These are phyloP conservation scores for Vireo griseus DNA, from an alignment of 2,797 vertebrate genomes.

Conservation along the genomic window DNA sequence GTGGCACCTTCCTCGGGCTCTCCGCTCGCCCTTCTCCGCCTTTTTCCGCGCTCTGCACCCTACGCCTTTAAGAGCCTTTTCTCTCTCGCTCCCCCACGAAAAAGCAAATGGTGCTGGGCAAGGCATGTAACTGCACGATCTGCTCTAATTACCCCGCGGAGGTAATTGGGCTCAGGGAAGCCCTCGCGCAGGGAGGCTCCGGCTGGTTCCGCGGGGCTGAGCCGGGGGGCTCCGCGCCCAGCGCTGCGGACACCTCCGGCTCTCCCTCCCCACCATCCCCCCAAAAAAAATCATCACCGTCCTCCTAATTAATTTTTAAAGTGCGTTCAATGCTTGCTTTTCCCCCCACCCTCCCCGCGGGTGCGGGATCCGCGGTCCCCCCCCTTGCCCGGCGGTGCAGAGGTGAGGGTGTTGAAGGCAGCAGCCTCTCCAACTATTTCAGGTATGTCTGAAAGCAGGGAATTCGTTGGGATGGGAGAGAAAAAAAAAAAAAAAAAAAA, in stretches of 20 bases:
- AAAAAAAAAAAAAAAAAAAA: background rate
- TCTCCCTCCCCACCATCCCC: background rate
- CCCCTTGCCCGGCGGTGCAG: background rate
- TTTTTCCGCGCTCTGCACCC: background rate
- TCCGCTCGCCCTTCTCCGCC: accelerated
- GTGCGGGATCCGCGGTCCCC: background rate
- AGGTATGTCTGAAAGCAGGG: conserved; percentile 63
- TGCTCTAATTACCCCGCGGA: conserved; percentile 51
- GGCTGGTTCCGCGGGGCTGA: background rate
- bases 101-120: conserved; percentile 43
- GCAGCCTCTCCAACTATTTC: conserved; percentile 52
- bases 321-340: background rate
- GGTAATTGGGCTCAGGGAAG: conserved; percentile 36
- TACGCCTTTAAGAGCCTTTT: conserved; percentile 33
- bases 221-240: background rate
- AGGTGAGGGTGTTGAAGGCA: conserved; percentile 27
- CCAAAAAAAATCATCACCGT: background rate
- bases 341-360: background rate
- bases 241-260: background rate
- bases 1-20: too few species aligned
- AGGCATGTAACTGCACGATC: conserved; percentile 55
- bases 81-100: background rate
- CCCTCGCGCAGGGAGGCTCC: background rate
- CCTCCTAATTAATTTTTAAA: background rate
- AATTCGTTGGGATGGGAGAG: conserved; percentile 52